Conservation (phyloP, 2,113 vertebrate genomes). For the Fulmarus glacialis region DNA sequence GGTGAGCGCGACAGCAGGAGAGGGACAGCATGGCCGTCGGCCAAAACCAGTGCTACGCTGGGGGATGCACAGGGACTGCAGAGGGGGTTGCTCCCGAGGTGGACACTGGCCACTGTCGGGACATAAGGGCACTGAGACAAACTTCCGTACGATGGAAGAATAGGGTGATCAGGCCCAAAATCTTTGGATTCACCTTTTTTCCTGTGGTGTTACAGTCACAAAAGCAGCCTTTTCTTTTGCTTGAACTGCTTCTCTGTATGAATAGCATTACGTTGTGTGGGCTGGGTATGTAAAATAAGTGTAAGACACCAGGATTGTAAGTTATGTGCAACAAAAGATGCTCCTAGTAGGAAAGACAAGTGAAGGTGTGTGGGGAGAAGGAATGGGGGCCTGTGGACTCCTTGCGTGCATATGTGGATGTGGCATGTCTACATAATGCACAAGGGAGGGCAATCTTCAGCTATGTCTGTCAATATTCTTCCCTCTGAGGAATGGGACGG, state of each 20-base stretch:
- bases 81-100: rapidly evolving
- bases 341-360: background rate
- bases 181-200: background rate
- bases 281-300: background rate
- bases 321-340: background rate
- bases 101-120: background rate
- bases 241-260: background rate
- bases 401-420: background rate
- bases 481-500: background rate
- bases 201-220: background rate
- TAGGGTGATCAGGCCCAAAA: background rate
- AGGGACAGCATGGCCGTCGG: rapidly evolving
- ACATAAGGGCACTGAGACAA: background rate
- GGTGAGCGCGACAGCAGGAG: background rate
- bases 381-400: background rate
- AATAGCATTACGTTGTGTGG: background rate
- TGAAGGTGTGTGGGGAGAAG: background rate
- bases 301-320: background rate
- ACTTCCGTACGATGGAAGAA: background rate
- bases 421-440: background rate
- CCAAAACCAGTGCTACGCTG: background rate
- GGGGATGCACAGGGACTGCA: background rate
- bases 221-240: background rate
- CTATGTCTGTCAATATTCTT: background rate
- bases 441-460: background rate